A percentile compares a stretch with the other conserved stretches of the same genome.
Conservation (phyloP, 2,797 vertebrate genomes). For the Sorex maritimensis region DNA sequence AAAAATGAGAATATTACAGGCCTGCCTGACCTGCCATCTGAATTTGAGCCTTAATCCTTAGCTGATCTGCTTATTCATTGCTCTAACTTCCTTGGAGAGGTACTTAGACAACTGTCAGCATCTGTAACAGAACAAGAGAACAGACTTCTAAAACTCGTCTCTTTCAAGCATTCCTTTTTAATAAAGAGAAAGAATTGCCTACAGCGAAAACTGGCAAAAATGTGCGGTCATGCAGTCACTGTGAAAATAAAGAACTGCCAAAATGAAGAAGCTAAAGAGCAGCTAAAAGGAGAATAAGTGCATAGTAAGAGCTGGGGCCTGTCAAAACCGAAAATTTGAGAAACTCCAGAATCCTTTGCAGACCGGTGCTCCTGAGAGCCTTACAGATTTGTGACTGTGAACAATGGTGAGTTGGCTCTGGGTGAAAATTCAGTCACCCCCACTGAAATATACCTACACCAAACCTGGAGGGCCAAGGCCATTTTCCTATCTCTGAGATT, state of each 20-base stretch:
- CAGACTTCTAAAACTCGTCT: background rate
- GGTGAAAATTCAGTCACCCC: background rate
- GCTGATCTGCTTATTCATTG: background rate
- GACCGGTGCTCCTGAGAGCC: background rate
- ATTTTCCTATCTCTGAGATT: constrained; percentile 20
- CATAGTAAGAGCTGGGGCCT: background rate
- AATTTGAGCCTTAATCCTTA: background rate
- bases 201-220: background rate
- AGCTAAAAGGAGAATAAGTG: background rate
- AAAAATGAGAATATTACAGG: background rate
- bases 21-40: background rate
- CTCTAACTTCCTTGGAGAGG: background rate
- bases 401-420: background rate
- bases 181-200: constrained; percentile 33
- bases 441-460: background rate
- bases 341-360: constrained; percentile 9
- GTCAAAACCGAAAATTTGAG: constrained; percentile 9
- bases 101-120: background rate
- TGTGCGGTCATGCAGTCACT: background rate
- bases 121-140: background rate
- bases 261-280: constrained; percentile 33
- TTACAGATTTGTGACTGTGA: background rate
- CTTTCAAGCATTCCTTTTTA: constrained; percentile 41
- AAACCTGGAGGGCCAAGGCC: background rate
- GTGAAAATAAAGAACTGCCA: constrained; percentile 23